A percentile compares a stretch with the other conserved stretches of the same genome.
These are phyloP conservation scores for Hydrolagus affinis DNA, from an alignment of 2,113 vertebrate species.

Conservation along the genomic window DNA sequence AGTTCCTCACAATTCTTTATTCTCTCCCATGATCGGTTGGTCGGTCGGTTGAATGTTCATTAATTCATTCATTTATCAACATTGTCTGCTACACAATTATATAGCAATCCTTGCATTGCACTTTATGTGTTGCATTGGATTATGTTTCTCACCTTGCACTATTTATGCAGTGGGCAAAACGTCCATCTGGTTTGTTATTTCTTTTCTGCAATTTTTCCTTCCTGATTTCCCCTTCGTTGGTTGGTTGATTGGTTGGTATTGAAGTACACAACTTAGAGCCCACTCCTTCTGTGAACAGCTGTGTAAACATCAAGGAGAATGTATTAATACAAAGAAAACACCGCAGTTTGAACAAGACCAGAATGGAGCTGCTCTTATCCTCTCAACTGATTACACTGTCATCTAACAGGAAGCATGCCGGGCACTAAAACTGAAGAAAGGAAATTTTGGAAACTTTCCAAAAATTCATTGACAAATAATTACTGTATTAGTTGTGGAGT, in stretches of 20 bases:
- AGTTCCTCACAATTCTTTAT: not conserved
- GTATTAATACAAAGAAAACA: not conserved
- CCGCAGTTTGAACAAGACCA: not conserved
- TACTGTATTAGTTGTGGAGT: no score
- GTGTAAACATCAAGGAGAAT: not conserved
- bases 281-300: not conserved
- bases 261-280: not conserved
- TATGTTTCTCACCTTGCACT: not conserved
- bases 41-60: no score
- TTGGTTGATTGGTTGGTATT: not conserved
- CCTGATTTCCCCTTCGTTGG: not conserved
- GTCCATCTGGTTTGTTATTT: not conserved
- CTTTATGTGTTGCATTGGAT: not conserved
- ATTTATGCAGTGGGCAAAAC: not conserved
- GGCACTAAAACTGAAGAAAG: not conserved
- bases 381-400: not conserved
- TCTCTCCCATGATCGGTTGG: not conserved
- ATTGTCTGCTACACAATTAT: no score
- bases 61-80: no score
- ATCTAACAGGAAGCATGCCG: not conserved
- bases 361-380: not conserved
- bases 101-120: no score
- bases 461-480: no score
- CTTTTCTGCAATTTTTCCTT: not conserved
- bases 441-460: no score